phyloP scores from a whole-genome alignment of 2,888 invertebrate genomes.

The Belgica antarctica region DNA sequence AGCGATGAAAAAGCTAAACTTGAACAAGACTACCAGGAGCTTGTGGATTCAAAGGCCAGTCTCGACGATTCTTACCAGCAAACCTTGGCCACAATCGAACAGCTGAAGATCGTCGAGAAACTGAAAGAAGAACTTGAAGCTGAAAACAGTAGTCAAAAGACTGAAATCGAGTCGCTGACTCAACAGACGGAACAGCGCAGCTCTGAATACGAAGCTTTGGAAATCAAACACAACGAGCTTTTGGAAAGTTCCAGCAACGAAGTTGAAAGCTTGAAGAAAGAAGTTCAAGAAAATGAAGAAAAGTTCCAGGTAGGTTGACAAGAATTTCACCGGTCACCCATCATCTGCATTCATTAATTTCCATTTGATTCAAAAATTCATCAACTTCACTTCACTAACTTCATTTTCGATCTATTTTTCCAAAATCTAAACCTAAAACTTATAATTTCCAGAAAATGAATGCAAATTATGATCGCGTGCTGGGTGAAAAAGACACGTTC shows the following conservation, averaged over 20 bases:
- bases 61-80: conserved; percentile 33
- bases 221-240: conserved; percentile 39
- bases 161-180: conserved; percentile 44
- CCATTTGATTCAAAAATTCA: not conserved
- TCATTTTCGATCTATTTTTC: not conserved
- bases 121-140: conserved; percentile 41
- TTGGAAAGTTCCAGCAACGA: conserved; percentile 45
- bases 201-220: conserved; percentile 44
- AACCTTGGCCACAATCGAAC: conserved; percentile 13
- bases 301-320: conserved; percentile 48
- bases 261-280: conserved; percentile 35
- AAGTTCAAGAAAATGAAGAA: conserved; percentile 50
- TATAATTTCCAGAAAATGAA: conserved; percentile 59
- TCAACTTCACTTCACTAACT: conserved; percentile 16
- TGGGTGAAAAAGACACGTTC: conserved; percentile 52
- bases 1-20: conserved; percentile 14
- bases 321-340: conserved; percentile 1
- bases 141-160: conserved; percentile 49
- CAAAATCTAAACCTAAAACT: conserved; percentile 26
- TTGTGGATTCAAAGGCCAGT: conserved; percentile 49
- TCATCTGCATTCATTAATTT: not conserved
- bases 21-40: not conserved
- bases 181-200: conserved; percentile 42
- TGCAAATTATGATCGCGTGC: conserved; percentile 64
- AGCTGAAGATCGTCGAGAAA: not conserved